Percentiles rank a stretch among this genome's conserved stretches.
Evolutionary conservation across 2,888 invertebrate genomes (phyloP).

Genomic region (Zygaena filipendulae): DNA sequence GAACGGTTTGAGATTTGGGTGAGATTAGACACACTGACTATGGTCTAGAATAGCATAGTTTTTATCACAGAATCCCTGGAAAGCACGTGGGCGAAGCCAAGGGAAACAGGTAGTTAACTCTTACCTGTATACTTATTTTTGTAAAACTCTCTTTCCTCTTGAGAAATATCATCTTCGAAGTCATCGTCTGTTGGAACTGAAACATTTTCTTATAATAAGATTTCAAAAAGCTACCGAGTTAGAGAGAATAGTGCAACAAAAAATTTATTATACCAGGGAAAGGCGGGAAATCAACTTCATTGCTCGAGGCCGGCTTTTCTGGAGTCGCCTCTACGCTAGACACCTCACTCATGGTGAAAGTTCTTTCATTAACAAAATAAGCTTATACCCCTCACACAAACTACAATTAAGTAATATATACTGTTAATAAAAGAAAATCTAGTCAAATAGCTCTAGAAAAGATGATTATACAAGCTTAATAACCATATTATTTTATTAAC

Average conservation of each 20-base stretch:
- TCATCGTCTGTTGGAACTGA: constrained; percentile 50
- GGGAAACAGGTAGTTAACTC: not conserved
- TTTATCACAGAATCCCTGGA: no score
- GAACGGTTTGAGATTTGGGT: no score
- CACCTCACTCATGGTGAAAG: constrained; percentile 41
- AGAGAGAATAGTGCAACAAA: not conserved
- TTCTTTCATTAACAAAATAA: constrained; percentile 5
- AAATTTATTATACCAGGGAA: constrained; percentile 36
- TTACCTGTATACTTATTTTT: constrained; percentile 55
- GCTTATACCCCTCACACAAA: no score
- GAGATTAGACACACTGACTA: no score
- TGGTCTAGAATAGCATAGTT: no score
- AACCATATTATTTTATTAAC: no score
- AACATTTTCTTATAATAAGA: constrained; percentile 16
- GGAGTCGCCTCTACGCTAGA: constrained; percentile 30
- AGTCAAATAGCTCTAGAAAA: no score
- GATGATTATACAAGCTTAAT: no score
- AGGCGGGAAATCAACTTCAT: constrained; percentile 48
- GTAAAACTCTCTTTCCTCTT: constrained; percentile 64
- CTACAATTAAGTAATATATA: no score
- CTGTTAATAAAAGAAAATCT: no score
- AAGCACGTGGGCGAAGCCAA: not conserved
- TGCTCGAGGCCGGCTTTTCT: constrained; percentile 46
- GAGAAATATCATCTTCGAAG: constrained; percentile 63
- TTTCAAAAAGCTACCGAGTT: not conserved